Evolutionary conservation across 2,113 vertebrate species (phyloP), one percentile per base, ranked within the genome.

Genomic region (Aythya baeri): DNA sequence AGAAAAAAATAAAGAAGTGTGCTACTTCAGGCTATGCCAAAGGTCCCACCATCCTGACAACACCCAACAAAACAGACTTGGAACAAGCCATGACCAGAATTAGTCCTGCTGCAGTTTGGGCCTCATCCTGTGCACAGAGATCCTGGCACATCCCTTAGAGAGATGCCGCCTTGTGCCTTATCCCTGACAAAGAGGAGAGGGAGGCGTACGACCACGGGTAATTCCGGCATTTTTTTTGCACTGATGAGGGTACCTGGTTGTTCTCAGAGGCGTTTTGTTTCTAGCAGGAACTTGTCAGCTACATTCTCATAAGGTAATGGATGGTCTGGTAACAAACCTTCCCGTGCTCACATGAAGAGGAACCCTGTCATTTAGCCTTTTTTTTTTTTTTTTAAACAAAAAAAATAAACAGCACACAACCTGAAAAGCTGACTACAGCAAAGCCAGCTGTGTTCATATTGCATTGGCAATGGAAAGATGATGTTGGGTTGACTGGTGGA

Each of bases 1-100:
- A 73, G 52, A 27, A 54, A 83, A 68, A 76, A 65, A 93, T 49
- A 49, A 76, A 72, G 65, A 68, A 6, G 7, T 63, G 68, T 46
- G 52, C 81, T 55, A 59, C 73, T 93, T 93, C 78, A 91, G 83
- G 83, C 91, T 93, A 73, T 83, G 88, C 76, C 52, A 90, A 97
- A 93, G 73, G 73, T 89, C 78, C 58, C 92, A 90, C 67, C 43
- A 68, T 36, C 86, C 78, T 43, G 74, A 94, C 87, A 91, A 54
- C 83, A 49, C 13, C 14, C 6, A 61, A 62, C 22, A 41, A 26
- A 92, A 83, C 8, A 85, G 71, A 32, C 34, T 72, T 79, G 58
- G 20, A 46, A 49, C 32, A 17, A 89, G 54, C 4, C 31, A 41
- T 63, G 17, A 43, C 9, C 68, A 31, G 43, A 66, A 68, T 84